phyloP scores from a whole-genome alignment of 23 tunicate genomes.

The Corella eumyota region DNA sequence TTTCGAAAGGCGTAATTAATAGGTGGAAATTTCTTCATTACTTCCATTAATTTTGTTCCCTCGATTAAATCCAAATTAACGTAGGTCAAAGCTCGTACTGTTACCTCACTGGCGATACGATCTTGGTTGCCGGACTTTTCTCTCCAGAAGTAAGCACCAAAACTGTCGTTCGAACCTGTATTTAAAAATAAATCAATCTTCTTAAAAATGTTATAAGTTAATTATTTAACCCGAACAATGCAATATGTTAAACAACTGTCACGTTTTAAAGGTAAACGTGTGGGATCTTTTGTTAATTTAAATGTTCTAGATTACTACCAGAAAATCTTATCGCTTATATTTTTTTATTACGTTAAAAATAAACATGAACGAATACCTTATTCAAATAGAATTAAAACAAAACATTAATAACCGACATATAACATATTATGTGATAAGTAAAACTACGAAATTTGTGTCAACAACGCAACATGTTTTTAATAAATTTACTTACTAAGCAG shows the following conservation, averaged over 20 bases:
- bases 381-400: no score
- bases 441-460: no score
- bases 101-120: conserved; percentile 12
- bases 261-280: no score
- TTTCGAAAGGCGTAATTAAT: conserved; percentile 18
- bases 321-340: not conserved
- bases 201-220: no score
- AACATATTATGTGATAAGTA: no score
- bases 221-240: no score
- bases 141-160: conserved; percentile 18
- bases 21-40: conserved; percentile 31
- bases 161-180: conserved; percentile 15
- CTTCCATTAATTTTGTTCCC: conserved; percentile 10
- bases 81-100: conserved; percentile 47
- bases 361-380: no score
- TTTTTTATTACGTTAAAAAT: no score
- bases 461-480: no score
- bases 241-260: no score
- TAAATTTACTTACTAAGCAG: conserved; percentile 24
- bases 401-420: no score
- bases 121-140: not conserved
- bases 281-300: not conserved
- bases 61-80: conserved; percentile 26
- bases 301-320: not conserved
- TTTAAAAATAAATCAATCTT: not conserved